Base-by-base conservation (phyloP, 2,888 invertebrate genomes). In the Nymphalis c-album region DNA sequence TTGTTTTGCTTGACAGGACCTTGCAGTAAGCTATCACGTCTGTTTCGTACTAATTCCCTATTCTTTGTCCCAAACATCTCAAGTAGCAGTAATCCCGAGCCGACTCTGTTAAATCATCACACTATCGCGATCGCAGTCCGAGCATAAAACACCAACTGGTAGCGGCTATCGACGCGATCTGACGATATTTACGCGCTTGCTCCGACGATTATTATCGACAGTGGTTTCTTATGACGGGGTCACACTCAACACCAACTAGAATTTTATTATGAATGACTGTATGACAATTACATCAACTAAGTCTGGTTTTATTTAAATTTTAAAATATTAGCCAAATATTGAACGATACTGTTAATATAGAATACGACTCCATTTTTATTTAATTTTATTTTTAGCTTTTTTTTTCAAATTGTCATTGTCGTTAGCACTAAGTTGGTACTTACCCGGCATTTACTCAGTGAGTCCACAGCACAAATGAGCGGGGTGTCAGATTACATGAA, bases 401-500 rank as follows among this genome's bases (percentile, higher is more conserved):
- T 40, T 40, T 40, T 40, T 40, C 13, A 13, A 13, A 13, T 40
- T 13, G 40, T 40, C 40, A 13, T 40, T 13, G 13, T 13, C 8
- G 40, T 40, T 13, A 13, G 40, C 13, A 13, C 40, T 13, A 40
- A 40, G 40, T 13, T 4, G 13, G 40, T 40, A 40, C 8, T 40
- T 40, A 40, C 57, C n/a, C 35, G 18, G 57, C 40, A 22, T 40
- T 40, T 13, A 13, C 57, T 26, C 18, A 22, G 64, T 68, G 68
- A 53, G 17, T 47, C 70, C 58, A 59, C 20, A 65, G 51, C 83
- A 65, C 78, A 72, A 67, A 73, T 10, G 63, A 70, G 65, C 63
- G 73, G 80, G 78, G 89, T 89, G 86, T 90, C 86, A 83, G 83
- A 80, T 90, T 87, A 88, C 89, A 84, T 79, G 84, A 78, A 83